Evolutionary conservation across 1,140 invertebrate genomes (phyloP).

Genomic region (Drosophila prosaltans): DNA sequence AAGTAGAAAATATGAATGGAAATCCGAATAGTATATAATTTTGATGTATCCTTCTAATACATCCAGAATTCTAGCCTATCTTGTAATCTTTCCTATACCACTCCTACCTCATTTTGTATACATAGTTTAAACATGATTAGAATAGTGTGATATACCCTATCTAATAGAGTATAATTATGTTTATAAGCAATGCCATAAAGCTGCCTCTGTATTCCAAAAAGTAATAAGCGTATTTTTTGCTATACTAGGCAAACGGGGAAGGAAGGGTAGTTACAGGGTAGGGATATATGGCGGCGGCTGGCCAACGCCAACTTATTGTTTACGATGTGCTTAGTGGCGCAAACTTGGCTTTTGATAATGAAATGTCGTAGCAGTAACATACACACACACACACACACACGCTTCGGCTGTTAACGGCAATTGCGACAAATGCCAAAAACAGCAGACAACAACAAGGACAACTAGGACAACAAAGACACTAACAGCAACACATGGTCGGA

Average conservation of each 20-base stretch:
- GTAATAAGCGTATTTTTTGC: constrained; percentile 67
- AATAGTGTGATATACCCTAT: neutral
- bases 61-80: no score
- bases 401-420: constrained; percentile 75
- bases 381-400: constrained; percentile 47
- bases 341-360: constrained; percentile 75
- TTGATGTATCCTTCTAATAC: no score
- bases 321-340: constrained; percentile 77
- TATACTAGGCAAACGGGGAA: constrained; percentile 25
- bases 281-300: neutral
- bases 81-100: no score
- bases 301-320: constrained; percentile 70
- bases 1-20: no score
- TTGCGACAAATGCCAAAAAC: constrained; percentile 74
- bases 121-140: neutral
- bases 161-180: constrained; percentile 11
- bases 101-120: no score
- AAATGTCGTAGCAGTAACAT: constrained; percentile 51
- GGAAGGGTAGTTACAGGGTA: neutral
- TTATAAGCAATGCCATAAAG: constrained; percentile 6
- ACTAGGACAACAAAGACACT: constrained; percentile 22
- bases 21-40: no score
- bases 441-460: constrained; percentile 41
- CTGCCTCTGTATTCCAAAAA: constrained; percentile 36
- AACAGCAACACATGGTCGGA: constrained; percentile 13